A percentile compares a stretch with the other conserved stretches of the same genome.
Evolutionary conservation across 2,888 invertebrate genomes (phyloP).

Genomic region (Phyto melanocephala): DNA sequence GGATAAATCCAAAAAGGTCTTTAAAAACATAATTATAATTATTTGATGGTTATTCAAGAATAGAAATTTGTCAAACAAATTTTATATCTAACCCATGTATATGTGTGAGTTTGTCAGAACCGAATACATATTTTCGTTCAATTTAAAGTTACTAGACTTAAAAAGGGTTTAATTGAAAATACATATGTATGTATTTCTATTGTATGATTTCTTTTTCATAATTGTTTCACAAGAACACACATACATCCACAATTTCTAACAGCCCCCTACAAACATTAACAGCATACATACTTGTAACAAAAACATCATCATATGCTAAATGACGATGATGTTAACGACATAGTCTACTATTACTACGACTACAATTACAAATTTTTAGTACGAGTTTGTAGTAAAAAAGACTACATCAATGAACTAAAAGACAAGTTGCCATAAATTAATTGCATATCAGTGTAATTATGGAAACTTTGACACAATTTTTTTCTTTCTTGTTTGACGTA

Average conservation of each 20-base stretch:
- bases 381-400: no score
- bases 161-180: background rate
- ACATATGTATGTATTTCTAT: no score
- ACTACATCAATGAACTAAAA: constrained; percentile 52
- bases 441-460: constrained; percentile 75
- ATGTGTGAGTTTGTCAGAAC: no score
- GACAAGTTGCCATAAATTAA: constrained; percentile 74
- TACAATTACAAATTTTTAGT: no score
- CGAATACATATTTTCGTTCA: background rate
- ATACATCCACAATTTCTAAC: constrained; percentile 1
- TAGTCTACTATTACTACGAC: background rate
- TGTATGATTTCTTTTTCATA: constrained; percentile 14
- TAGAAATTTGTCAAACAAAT: no score
- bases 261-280: constrained; percentile 11
- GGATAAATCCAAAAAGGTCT: no score
- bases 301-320: constrained; percentile 7
- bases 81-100: no score
- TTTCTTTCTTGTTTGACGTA: constrained; percentile 19
- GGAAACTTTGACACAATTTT: constrained; percentile 68
- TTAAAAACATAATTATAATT: no score
- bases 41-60: no score
- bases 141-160: constrained; percentile 26
- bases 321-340: background rate
- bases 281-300: background rate
- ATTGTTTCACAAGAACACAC: background rate